These are phyloP conservation scores for Neopelma chrysocephalum DNA, from an alignment of 2,797 vertebrate species.

Conservation along the genomic window DNA sequence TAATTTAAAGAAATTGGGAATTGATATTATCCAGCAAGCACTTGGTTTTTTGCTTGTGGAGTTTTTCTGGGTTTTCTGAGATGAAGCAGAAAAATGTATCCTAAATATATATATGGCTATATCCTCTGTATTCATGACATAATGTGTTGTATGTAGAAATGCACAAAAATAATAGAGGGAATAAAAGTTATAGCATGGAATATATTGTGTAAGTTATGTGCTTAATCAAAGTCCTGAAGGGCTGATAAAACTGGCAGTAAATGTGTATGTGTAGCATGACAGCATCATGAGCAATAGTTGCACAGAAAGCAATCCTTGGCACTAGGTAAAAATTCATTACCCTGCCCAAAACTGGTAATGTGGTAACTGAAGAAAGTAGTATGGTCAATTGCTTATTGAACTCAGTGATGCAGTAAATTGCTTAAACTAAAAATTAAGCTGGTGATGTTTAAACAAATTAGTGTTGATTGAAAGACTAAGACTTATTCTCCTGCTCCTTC, in stretches of 20 bases:
- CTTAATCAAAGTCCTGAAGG: background rate
- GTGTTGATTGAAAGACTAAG: constrained; percentile 10
- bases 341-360: background rate
- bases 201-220: background rate
- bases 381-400: constrained; percentile 4
- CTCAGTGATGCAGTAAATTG: constrained; percentile 11
- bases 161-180: background rate
- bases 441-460: constrained; percentile 9
- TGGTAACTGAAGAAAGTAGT: constrained; percentile 4
- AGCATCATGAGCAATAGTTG: background rate
- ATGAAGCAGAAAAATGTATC: background rate
- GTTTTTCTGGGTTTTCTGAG: background rate
- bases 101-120: background rate
- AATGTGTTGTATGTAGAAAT: background rate
- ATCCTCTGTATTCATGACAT: background rate
- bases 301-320: constrained; percentile 1
- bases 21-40: background rate
- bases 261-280: background rate
- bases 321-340: constrained; percentile 1
- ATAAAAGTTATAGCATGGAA: background rate
- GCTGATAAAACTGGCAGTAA: background rate
- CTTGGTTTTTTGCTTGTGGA: background rate
- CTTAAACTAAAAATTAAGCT: constrained; percentile 29
- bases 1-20: background rate
- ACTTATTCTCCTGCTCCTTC: background rate